A percentile compares a stretch with the other conserved stretches of the same genome.
These are phyloP conservation scores for Dermolepida albohirtum DNA, from an alignment of 2,888 invertebrate species.

Conservation along the genomic window DNA sequence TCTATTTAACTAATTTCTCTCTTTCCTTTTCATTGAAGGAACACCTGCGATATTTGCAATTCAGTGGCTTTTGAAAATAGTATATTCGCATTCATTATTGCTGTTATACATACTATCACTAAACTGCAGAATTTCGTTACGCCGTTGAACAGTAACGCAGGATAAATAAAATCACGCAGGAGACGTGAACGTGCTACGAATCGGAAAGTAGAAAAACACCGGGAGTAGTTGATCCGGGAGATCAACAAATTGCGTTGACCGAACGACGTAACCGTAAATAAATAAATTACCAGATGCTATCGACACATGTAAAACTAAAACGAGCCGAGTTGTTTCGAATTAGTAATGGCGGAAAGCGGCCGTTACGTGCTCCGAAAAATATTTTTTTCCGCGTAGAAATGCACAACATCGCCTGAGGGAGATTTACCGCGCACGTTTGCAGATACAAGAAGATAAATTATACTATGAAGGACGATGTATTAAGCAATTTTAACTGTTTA, in stretches of 20 bases:
- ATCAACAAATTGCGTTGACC: conserved; percentile 21
- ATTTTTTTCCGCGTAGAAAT: too few species aligned
- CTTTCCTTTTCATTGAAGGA: too few species aligned
- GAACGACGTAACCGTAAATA: conserved; percentile 26
- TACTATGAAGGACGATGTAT: too few species aligned
- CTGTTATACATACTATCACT: too few species aligned
- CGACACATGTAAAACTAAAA: conserved; percentile 35
- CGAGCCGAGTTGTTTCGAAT: conserved; percentile 17
- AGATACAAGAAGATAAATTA: too few species aligned
- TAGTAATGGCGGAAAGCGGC: conserved; percentile 28
- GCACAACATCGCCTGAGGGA: too few species aligned
- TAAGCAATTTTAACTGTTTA: too few species aligned
- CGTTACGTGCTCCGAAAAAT: conserved; percentile 12
- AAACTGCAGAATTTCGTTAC: conserved; percentile 17
- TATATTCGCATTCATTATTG: too few species aligned
- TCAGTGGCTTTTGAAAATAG: too few species aligned
- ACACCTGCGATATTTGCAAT: too few species aligned
- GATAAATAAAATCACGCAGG: conserved; percentile 32
- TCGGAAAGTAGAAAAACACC: conserved; percentile 24
- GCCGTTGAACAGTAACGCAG: conserved; percentile 6
- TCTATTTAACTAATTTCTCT: too few species aligned
- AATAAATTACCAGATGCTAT: conserved; percentile 38
- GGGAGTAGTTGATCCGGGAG: conserved; percentile 1
- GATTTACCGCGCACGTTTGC: too few species aligned
- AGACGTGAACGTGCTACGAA: conserved; percentile 18